Evolutionary conservation across 1,140 invertebrate genomes (phyloP), one percentile per base, ranked within the genome.

Genomic region (Meteorus sp.): DNA sequence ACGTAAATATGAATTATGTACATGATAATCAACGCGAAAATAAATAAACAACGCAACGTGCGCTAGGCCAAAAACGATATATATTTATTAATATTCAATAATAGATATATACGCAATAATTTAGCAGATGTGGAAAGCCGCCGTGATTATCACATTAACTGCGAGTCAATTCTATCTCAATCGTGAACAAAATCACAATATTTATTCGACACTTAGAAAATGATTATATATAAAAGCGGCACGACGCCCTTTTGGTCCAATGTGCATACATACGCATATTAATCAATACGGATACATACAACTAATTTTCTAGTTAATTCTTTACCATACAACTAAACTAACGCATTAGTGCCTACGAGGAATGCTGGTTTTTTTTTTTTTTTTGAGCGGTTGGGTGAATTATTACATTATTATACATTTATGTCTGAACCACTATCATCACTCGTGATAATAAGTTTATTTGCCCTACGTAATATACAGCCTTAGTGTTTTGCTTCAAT

Each of bases 271-370:
- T 43, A 58, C 43, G 47, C 47, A 47, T 25, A 51, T 51, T 43
- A n/a, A n/a, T n/a, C n/a, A 56, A 58, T 47, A 58, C 56, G 56
- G 55, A 50, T 48, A 58, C 47, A 58, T 48, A 39, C 56, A 48
- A 58, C 56, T 58, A 56, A 51, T 44, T 1, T 20, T 58, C 35
- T 51, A 50, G n/a, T 31, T 27, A 29, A 51, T 13, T 58, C 25
- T 51, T 43, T 58, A 58, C 47, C 56, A 58, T 58, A 50, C 47
- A 58, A 39, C 56, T 58, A 51, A 31, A 43, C 35, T 50, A 51
- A 48, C 35, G 37, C 47, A 58, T 58, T 51, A 51, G 56, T 58
- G 56, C 56, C 56, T 58, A 58, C 15, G 23, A 33, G 47, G 47
- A 50, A 25, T 50, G 47, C 47, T 50, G 47, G 27, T 13, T 22